A percentile compares a stretch with the other conserved stretches of the same genome.
Evolutionary conservation across 2,888 invertebrate genomes (phyloP).

Genomic region (Zygaena filipendulae): DNA sequence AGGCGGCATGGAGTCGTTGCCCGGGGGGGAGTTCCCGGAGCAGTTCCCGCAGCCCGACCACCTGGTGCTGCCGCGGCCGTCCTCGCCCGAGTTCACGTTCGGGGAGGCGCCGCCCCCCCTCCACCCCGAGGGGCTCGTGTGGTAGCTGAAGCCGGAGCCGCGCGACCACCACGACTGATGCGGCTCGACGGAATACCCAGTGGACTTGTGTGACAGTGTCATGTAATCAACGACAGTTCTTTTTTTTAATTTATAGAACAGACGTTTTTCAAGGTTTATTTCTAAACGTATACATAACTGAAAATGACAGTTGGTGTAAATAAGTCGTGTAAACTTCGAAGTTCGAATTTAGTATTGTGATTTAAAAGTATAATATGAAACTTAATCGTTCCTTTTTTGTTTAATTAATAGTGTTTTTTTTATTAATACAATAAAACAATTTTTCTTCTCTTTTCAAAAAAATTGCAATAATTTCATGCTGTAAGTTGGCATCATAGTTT

Average conservation of each 20-base stretch:
- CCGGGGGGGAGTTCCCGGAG: slow-evolving; percentile 59
- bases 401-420: too few relatives aligned
- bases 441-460: too few relatives aligned
- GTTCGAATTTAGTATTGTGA: slow-evolving; percentile 8
- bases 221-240: slow-evolving; percentile 21
- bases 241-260: too few relatives aligned
- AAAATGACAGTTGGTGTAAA: too few relatives aligned
- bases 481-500: too few relatives aligned
- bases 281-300: too few relatives aligned
- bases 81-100: slow-evolving; percentile 79
- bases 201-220: slow-evolving; percentile 42
- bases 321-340: background rate
- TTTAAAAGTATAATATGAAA: too few relatives aligned
- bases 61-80: slow-evolving; percentile 76
- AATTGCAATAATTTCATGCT: too few relatives aligned
- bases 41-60: slow-evolving; percentile 73
- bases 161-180: slow-evolving; percentile 69
- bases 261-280: background rate
- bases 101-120: slow-evolving; percentile 61
- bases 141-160: slow-evolving; percentile 71
- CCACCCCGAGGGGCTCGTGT: slow-evolving; percentile 62
- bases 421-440: too few relatives aligned
- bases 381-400: too few relatives aligned
- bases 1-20: slow-evolving; percentile 72
- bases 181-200: slow-evolving; percentile 60